phyloP scores from a whole-genome alignment of 2,797 vertebrate genomes.

The Lycodopsis pacificus region DNA sequence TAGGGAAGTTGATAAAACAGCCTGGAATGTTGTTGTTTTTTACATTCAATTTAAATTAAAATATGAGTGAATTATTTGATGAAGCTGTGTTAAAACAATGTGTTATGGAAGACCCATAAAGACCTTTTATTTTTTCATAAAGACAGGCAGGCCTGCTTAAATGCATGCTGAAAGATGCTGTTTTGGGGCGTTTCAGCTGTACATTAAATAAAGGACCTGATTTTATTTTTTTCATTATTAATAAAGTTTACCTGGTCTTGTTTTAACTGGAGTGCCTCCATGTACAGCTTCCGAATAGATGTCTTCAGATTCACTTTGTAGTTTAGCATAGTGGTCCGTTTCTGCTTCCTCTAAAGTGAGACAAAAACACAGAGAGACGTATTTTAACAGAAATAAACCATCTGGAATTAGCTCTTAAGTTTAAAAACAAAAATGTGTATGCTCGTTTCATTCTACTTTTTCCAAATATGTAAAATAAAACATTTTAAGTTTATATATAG shows the following conservation, averaged over 20 bases:
- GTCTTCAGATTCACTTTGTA: slow-evolving; percentile 64
- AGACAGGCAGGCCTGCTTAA: rapidly evolving
- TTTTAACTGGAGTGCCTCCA: not conserved
- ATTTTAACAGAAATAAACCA: not conserved
- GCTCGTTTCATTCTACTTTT: not conserved
- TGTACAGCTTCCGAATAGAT: slow-evolving; percentile 63
- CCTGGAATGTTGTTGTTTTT: not conserved
- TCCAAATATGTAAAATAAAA: not conserved
- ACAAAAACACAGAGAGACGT: slow-evolving; percentile 41
- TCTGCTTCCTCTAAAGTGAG: slow-evolving; percentile 59
- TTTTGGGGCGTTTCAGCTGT: not conserved
- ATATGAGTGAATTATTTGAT: not conserved
- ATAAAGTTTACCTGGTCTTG: slow-evolving; percentile 56
- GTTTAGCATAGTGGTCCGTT: slow-evolving; percentile 53
- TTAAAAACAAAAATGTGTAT: too few relatives aligned
- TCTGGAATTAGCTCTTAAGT: not conserved
- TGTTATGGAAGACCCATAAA: not conserved
- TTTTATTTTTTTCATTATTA: not conserved
- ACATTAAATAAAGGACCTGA: not conserved
- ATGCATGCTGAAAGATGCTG: not conserved
- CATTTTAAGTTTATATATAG: too few relatives aligned
- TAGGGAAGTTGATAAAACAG: not conserved
- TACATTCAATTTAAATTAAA: not conserved
- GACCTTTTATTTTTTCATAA: not conserved
- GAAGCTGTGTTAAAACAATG: not conserved